Evolutionary conservation across 1,140 invertebrate species (phyloP).

Genomic region (Apocrypta bakeri): DNA sequence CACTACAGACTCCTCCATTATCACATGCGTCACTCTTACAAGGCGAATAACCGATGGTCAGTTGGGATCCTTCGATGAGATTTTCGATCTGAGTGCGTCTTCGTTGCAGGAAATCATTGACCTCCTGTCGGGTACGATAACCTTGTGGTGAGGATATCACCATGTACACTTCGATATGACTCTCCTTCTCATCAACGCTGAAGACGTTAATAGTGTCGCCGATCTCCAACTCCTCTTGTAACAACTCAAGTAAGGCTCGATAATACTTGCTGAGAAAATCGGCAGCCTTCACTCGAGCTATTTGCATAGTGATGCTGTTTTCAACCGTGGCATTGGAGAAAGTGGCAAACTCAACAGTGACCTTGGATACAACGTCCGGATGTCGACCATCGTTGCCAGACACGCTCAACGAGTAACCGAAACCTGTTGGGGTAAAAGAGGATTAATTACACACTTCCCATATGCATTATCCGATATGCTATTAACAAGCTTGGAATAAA

Average conservation of each 20-base stretch:
- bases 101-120: slow-evolving; percentile 78
- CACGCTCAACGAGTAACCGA: slow-evolving; percentile 84
- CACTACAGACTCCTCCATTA: slow-evolving; percentile 85
- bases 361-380: slow-evolving; percentile 86
- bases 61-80: slow-evolving; percentile 76
- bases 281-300: slow-evolving; percentile 82
- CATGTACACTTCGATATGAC: slow-evolving; percentile 79
- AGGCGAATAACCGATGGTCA: slow-evolving; percentile 82
- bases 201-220: slow-evolving; percentile 82
- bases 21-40: slow-evolving; percentile 80
- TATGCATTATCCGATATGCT: not conserved
- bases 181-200: slow-evolving; percentile 81
- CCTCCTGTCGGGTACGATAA: slow-evolving; percentile 78
- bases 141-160: slow-evolving; percentile 76
- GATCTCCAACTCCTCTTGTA: slow-evolving; percentile 79
- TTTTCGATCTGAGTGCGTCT: slow-evolving; percentile 80
- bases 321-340: slow-evolving; percentile 89
- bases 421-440: slow-evolving; percentile 60
- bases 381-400: slow-evolving; percentile 93
- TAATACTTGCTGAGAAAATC: slow-evolving; percentile 86
- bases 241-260: slow-evolving; percentile 80
- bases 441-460: not conserved
- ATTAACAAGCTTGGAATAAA: not conserved
- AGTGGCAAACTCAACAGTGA: slow-evolving; percentile 86
- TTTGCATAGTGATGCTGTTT: slow-evolving; percentile 86